Conservation (phyloP, 2,113 vertebrate species). For the Corythoichthys intestinalis region DNA sequence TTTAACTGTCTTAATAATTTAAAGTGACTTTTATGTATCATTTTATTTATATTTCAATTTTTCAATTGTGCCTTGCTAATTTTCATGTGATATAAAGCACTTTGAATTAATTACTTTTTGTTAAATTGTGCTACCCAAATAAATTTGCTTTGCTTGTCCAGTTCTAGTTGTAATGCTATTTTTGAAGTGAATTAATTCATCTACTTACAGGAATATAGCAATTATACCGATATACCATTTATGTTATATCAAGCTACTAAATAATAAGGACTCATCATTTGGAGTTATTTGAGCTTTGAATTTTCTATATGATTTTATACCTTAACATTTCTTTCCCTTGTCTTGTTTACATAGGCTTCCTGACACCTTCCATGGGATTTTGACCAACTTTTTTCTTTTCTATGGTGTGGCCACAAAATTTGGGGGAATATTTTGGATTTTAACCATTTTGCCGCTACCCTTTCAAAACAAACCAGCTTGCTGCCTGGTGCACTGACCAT, state of each 20-base stretch:
- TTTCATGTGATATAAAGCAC: too few species aligned
- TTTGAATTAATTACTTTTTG: too few species aligned
- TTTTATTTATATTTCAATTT: too few species aligned
- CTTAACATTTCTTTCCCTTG: not conserved
- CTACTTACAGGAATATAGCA: not conserved
- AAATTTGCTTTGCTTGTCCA: too few species aligned
- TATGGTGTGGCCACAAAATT: slow-evolving; percentile 1
- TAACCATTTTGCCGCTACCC: not conserved
- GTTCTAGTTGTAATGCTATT: not conserved
- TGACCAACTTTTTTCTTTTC: slow-evolving; percentile 8
- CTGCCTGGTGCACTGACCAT: slow-evolving; percentile 11
- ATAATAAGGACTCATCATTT: not conserved
- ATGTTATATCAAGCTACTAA: not conserved
- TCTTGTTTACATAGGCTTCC: slow-evolving; percentile 32
- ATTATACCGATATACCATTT: not conserved
- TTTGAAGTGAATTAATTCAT: not conserved
- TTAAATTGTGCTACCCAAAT: too few species aligned
- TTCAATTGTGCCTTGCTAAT: too few species aligned
- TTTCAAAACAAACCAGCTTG: not conserved
- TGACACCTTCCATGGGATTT: slow-evolving; percentile 13
- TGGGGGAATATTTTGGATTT: not conserved
- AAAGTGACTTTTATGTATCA: too few species aligned
- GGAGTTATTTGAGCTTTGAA: not conserved
- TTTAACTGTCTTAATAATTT: too few species aligned
- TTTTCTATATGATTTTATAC: not conserved